Conservation (phyloP, 2,113 vertebrate species). For the Nesogale talazaci region DNA sequence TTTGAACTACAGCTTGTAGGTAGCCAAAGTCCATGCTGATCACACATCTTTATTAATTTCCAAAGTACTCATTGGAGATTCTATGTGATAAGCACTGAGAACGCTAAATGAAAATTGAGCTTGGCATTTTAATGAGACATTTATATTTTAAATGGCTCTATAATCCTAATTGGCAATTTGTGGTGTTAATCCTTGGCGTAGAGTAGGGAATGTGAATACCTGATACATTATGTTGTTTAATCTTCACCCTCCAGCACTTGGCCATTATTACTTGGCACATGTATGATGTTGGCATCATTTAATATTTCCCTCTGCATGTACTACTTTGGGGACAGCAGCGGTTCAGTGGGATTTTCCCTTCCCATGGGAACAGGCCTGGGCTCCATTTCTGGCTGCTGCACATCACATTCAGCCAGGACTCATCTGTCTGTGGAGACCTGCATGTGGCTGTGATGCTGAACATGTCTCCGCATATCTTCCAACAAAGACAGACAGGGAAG, state of each 20-base stretch:
- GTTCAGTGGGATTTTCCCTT: not conserved
- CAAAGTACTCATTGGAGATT: not conserved
- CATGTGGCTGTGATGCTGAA: too few relatives aligned
- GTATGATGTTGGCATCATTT: not conserved
- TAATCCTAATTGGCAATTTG: not conserved
- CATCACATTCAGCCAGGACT: too few relatives aligned
- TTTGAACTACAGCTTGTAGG: not conserved
- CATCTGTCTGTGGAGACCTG: too few relatives aligned
- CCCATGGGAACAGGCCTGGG: too few relatives aligned
- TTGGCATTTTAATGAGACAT: not conserved
- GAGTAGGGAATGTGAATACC: not conserved
- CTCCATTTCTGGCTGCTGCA: too few relatives aligned
- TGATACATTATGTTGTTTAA: not conserved
- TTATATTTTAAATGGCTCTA: not conserved
- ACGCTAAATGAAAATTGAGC: not conserved
- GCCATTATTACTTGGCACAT: not conserved
- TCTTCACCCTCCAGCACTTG: not conserved
- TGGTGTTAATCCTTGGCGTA: not conserved
- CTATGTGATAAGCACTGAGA: not conserved
- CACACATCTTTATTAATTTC: not conserved
- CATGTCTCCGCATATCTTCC: too few relatives aligned
- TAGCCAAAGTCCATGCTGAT: not conserved
- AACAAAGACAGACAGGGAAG: too few relatives aligned
- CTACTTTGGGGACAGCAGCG: not conserved
- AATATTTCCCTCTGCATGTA: not conserved